A percentile compares a stretch with the other conserved stretches of the same genome.
phyloP scores from a whole-genome alignment of 2,113 vertebrate genomes.

The Mormoops blainvillei region DNA sequence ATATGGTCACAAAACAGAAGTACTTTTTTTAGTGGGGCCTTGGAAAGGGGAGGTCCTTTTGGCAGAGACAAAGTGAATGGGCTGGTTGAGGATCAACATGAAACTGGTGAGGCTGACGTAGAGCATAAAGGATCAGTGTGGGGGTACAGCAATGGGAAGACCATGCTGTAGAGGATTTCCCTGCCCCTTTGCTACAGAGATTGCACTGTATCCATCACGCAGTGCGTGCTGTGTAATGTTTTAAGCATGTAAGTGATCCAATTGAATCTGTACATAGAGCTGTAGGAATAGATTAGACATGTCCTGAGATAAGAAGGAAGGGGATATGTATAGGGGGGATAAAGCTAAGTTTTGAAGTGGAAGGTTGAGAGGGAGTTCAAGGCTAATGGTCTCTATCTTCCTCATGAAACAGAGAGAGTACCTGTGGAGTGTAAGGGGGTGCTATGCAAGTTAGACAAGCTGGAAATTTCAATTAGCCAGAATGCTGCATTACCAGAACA shows the following conservation, averaged over 20 bases:
- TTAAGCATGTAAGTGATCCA: not conserved
- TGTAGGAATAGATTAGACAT: not conserved
- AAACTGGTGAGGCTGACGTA: not conserved
- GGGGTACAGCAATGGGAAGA: not conserved
- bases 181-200: not conserved
- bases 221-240: not conserved
- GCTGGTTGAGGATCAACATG: not conserved
- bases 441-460: not conserved
- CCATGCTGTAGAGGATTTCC: no score
- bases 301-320: not conserved
- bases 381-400: not conserved
- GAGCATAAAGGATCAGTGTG: not conserved
- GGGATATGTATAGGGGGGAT: not conserved
- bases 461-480: not conserved
- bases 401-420: not conserved
- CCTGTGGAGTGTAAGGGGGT: not conserved
- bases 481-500: not conserved
- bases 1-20: not conserved
- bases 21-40: not conserved
- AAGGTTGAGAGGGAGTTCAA: not conserved
- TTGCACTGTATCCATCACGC: not conserved
- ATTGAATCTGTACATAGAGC: not conserved
- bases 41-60: not conserved
- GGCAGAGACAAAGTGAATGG: not conserved
- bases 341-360: not conserved